Conservation (phyloP, 1,140 invertebrate species). For the Drosophila sulfurigaster region DNA sequence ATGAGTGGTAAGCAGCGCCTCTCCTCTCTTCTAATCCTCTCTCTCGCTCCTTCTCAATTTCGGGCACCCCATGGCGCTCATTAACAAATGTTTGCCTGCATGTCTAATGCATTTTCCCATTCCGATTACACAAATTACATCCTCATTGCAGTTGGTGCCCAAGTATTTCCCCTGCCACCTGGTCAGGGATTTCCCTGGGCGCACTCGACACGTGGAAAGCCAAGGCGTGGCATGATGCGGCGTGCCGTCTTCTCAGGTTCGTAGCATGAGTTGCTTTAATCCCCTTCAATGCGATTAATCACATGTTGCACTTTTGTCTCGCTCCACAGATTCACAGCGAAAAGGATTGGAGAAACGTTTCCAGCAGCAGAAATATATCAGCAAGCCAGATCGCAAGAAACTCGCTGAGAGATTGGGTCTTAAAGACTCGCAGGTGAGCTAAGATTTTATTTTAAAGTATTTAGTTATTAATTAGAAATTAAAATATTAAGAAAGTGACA, state of each 20-base stretch:
- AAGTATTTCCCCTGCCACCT: slow-evolving; percentile 89
- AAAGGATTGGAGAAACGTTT: slow-evolving; percentile 97
- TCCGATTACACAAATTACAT: slow-evolving; percentile 13
- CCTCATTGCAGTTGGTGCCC: slow-evolving; percentile 83
- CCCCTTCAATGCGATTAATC: neutral
- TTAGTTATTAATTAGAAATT: too few relatives aligned
- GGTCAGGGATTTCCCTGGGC: slow-evolving; percentile 91
- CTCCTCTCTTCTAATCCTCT: slow-evolving; percentile 1
- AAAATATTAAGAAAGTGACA: too few relatives aligned
- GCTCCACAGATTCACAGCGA: slow-evolving; percentile 94
- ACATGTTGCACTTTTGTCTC: slow-evolving; percentile 7
- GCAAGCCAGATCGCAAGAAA: slow-evolving; percentile 98
- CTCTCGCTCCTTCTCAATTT: slow-evolving; percentile 45
- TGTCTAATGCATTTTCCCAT: slow-evolving; percentile 57
- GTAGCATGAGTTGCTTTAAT: slow-evolving; percentile 36
- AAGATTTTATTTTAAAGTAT: neutral
- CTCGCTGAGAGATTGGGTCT: slow-evolving; percentile 97
- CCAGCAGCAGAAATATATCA: slow-evolving; percentile 99
- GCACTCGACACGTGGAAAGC: slow-evolving; percentile 91
- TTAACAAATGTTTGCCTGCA: slow-evolving; percentile 71
- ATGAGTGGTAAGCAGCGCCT: slow-evolving; percentile 85
- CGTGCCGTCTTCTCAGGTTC: slow-evolving; percentile 91
- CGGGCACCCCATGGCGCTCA: slow-evolving; percentile 49
- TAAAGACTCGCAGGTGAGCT: slow-evolving; percentile 95
- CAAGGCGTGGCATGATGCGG: slow-evolving; percentile 96